Evolutionary conservation across 2,113 vertebrate genomes (phyloP).

Genomic region (Danionella cerebrum): DNA sequence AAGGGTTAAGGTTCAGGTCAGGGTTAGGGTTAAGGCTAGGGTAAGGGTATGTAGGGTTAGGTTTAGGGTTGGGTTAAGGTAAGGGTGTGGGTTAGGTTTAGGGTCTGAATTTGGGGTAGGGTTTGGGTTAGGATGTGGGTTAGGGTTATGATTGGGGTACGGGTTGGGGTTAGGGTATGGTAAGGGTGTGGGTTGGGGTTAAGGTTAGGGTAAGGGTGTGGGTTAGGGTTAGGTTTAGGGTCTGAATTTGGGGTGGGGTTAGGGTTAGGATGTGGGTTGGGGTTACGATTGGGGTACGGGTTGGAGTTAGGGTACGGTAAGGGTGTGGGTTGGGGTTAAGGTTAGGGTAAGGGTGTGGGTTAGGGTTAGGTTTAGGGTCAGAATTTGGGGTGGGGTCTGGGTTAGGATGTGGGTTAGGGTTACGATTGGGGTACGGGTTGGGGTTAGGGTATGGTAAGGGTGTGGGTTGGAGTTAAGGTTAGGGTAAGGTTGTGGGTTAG

Average conservation of each 20-base stretch:
- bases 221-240: too few relatives aligned
- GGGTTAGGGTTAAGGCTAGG: background rate
- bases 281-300: conserved; percentile 22
- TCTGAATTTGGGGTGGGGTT: too few relatives aligned
- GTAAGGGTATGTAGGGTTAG: too few relatives aligned
- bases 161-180: background rate
- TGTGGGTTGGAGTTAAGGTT: conserved; percentile 13
- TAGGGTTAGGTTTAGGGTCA: too few relatives aligned
- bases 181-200: conserved; percentile 2
- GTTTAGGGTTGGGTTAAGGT: background rate
- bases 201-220: too few relatives aligned
- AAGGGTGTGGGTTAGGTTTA: background rate
- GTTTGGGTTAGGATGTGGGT: conserved; percentile 1
- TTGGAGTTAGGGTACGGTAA: conserved; percentile 21
- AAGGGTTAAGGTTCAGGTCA: background rate
- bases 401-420: too few relatives aligned
- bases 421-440: too few relatives aligned
- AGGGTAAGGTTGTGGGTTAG: conserved; percentile 19
- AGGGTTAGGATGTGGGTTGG: conserved; percentile 20
- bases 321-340: too few relatives aligned
- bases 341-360: too few relatives aligned
- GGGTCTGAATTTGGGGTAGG: conserved; percentile 20
- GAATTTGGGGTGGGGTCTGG: too few relatives aligned
- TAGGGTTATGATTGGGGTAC: background rate
- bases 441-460: too few relatives aligned